Evolutionary conservation across 2,113 vertebrate genomes (phyloP).

Genomic region (Cochlearius cochlearius): DNA sequence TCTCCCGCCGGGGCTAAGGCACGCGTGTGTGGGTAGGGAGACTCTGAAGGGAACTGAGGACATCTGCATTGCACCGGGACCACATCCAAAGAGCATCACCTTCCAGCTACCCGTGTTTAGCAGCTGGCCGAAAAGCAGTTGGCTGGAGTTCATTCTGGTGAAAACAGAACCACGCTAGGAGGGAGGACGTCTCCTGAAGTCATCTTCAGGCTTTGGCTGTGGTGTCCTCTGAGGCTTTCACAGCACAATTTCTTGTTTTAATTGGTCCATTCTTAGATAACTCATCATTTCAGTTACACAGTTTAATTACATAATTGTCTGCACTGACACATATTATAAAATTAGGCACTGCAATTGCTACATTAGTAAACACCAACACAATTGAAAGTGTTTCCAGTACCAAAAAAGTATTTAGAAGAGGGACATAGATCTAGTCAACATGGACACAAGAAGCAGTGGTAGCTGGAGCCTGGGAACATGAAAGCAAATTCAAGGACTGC

Average conservation of each 20-base stretch:
- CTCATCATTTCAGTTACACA: background rate
- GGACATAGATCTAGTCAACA: background rate
- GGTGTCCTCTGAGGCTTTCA: background rate
- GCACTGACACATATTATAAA: background rate
- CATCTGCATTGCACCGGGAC: background rate
- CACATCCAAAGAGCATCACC: background rate
- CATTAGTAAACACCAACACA: background rate
- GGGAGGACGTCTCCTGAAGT: background rate
- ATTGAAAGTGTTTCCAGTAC: background rate
- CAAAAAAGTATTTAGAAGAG: background rate
- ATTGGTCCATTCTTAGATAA: background rate
- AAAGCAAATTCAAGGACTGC: background rate
- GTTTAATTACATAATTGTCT: background rate
- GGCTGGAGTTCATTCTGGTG: background rate
- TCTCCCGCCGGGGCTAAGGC: rapidly evolving
- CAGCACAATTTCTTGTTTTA: background rate
- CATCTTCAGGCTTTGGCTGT: background rate
- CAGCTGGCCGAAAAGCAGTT: background rate
- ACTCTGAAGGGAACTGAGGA: background rate
- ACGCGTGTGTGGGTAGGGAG: background rate
- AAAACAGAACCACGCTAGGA: background rate
- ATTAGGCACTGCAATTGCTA: background rate
- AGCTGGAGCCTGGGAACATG: background rate
- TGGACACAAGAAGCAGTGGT: background rate
- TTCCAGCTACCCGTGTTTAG: background rate